Evolutionary conservation across 1,140 invertebrate genomes (phyloP).

Genomic region (Carposina sasakii): DNA sequence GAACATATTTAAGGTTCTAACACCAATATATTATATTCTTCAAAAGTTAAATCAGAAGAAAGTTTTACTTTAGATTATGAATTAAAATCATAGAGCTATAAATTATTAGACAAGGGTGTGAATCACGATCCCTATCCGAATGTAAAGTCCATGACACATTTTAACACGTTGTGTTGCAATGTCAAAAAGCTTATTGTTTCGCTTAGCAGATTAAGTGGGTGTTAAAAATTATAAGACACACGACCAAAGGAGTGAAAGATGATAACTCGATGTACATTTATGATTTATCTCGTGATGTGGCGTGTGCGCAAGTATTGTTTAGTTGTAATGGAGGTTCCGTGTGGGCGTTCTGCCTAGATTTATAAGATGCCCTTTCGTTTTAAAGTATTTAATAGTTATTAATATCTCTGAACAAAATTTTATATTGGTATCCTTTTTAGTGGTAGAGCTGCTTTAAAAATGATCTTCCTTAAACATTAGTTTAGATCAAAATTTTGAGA

Average conservation of each 20-base stretch:
- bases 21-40: no score
- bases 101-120: no score
- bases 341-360: conserved; percentile 61
- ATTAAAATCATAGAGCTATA: no score
- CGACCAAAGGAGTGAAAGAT: conserved; percentile 55
- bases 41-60: no score
- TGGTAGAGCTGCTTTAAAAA: no score
- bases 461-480: no score
- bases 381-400: no score
- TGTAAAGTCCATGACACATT: neutral
- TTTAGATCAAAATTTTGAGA: no score
- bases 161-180: conserved; percentile 20
- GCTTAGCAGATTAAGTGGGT: conserved; percentile 58
- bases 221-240: conserved; percentile 65
- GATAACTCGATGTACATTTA: conserved; percentile 48
- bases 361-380: conserved; percentile 45
- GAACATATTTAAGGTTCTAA: no score
- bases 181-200: conserved; percentile 44
- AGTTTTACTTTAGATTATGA: no score
- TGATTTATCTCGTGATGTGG: conserved; percentile 64
- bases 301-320: conserved; percentile 49
- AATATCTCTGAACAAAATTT: no score
- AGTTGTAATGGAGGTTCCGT: conserved; percentile 26
- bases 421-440: no score
- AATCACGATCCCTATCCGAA: neutral